These are phyloP conservation scores for Istiophorus platypterus DNA, from an alignment of 2,113 vertebrate genomes.

Conservation along the genomic window DNA sequence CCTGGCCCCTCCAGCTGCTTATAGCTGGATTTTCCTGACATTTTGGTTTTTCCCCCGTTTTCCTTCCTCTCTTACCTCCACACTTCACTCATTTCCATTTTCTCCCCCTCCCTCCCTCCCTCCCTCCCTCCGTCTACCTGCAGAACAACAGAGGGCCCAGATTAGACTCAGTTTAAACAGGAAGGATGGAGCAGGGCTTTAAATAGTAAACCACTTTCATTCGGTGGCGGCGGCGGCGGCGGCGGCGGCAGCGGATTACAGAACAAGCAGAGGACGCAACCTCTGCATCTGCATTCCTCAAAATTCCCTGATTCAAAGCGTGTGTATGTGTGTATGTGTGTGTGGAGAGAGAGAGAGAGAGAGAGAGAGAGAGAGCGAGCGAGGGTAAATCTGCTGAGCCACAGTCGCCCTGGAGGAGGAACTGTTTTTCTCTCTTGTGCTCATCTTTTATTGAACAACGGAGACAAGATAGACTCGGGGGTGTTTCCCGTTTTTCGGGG, in stretches of 20 bases:
- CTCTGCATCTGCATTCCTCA: conserved; percentile 44
- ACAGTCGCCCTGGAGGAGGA: conserved; percentile 46
- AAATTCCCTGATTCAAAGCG: conserved; percentile 20
- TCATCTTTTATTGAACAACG: conserved; percentile 58
- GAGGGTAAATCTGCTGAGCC: conserved; percentile 51
- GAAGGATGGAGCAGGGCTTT: conserved; percentile 14
- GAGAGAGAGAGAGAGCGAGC: not conserved
- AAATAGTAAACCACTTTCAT: conserved; percentile 37
- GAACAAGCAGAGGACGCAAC: conserved; percentile 24
- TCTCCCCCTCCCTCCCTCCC: not conserved
- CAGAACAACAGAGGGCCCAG: conserved; percentile 22
- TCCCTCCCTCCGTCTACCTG: conserved; percentile 10
- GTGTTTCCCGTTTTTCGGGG: not conserved
- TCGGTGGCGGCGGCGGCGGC: conserved; percentile 31
- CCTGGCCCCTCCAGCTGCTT: too few relatives aligned
- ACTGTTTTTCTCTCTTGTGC: conserved; percentile 15
- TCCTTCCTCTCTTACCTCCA: not conserved
- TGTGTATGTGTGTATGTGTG: conserved; percentile 5
- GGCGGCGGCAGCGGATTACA: conserved; percentile 44
- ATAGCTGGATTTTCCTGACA: too few relatives aligned
- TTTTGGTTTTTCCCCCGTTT: not conserved
- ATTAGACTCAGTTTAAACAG: conserved; percentile 29
- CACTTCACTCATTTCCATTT: too few relatives aligned
- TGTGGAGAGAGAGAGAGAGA: too few relatives aligned
- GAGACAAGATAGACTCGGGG: conserved; percentile 20